Evolutionary conservation across 1,140 invertebrate species (phyloP).

Genomic region (Drosophila suzukii): DNA sequence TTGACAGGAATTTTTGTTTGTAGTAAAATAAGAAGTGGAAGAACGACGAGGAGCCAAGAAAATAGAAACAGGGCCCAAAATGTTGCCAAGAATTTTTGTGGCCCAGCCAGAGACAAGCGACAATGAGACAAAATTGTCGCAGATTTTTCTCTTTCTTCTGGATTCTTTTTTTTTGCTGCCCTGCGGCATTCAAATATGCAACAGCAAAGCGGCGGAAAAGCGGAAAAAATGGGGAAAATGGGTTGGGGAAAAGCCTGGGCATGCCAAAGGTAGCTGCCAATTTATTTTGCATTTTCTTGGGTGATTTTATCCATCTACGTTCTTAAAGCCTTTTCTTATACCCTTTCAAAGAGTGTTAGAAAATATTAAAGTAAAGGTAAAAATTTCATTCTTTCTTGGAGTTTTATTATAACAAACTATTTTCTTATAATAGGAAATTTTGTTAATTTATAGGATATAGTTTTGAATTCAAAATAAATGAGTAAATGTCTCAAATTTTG

Average conservation of each 20-base stretch:
- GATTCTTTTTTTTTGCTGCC: constrained; percentile 28
- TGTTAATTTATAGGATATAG: too few relatives aligned
- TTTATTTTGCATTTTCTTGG: constrained; percentile 73
- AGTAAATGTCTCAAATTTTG: too few relatives aligned
- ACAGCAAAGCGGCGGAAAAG: constrained; percentile 33
- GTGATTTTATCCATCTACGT: constrained; percentile 16
- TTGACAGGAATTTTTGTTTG: constrained; percentile 48
- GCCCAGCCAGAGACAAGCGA: constrained; percentile 39
- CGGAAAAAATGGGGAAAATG: background rate
- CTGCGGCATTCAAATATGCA: constrained; percentile 67
- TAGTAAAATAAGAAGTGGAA: background rate
- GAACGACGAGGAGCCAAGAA: background rate
- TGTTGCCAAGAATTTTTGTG: constrained; percentile 47
- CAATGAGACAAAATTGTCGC: constrained; percentile 51
- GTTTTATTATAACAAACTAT: too few relatives aligned
- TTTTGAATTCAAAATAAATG: too few relatives aligned
- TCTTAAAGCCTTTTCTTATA: background rate
- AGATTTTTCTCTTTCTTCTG: constrained; percentile 40
- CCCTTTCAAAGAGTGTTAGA: background rate
- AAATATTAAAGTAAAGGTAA: background rate
- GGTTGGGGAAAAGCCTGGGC: constrained; percentile 7
- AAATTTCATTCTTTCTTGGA: too few relatives aligned
- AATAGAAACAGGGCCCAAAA: constrained; percentile 11
- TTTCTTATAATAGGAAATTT: too few relatives aligned
- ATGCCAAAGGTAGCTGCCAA: constrained; percentile 78